These are phyloP conservation scores for Oscheius sp. DNA, from an alignment of 2,888 invertebrate genomes.

Conservation along the genomic window DNA sequence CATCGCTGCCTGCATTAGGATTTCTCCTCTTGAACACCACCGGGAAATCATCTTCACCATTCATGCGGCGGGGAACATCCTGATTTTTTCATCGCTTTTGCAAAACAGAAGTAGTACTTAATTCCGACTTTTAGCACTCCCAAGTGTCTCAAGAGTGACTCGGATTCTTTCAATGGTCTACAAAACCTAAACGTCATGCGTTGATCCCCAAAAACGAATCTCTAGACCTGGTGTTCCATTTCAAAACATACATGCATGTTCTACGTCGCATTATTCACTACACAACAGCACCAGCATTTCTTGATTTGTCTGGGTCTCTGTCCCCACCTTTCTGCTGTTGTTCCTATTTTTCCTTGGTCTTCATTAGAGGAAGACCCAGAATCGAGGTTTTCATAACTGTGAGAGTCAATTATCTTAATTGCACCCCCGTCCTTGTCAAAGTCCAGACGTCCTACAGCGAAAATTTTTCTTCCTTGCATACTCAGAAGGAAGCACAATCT, in stretches of 20 bases:
- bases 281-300: background rate
- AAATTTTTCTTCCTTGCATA: background rate
- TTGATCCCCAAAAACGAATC: background rate
- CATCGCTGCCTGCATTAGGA: background rate
- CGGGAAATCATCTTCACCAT: background rate
- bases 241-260: constrained; percentile 1
- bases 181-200: background rate
- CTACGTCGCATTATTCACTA: constrained; percentile 14
- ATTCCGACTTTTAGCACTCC: background rate
- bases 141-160: background rate
- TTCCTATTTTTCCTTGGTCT: background rate
- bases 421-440: background rate
- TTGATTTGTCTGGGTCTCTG: background rate
- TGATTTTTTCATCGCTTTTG: background rate
- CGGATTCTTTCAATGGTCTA: background rate
- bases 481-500: background rate
- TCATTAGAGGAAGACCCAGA: background rate
- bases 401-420: constrained; percentile 25
- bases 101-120: background rate
- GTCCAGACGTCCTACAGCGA: background rate
- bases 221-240: background rate
- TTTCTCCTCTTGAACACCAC: background rate
- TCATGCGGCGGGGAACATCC: background rate
- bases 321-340: background rate
- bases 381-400: constrained; percentile 17